phyloP scores from a whole-genome alignment of 1,140 invertebrate species.

The Orchesella cincta region DNA sequence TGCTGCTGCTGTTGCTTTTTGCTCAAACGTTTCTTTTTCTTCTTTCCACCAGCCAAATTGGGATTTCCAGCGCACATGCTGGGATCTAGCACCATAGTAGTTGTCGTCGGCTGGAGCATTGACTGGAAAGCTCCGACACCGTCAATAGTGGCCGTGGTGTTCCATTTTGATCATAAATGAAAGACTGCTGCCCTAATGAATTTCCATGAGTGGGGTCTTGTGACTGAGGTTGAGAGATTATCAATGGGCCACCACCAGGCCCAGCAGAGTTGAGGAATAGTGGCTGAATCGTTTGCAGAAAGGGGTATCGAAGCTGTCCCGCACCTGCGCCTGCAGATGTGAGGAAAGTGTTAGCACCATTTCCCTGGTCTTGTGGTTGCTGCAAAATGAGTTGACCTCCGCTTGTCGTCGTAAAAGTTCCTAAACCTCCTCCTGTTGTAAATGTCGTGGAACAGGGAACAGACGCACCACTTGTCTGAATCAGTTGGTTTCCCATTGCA shows the following conservation, averaged over 20 bases:
- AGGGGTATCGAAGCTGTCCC: conserved; percentile 36
- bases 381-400: conserved; percentile 28
- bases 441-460: background rate
- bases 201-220: conserved; percentile 29
- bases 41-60: conserved; percentile 40
- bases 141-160: conserved; percentile 1
- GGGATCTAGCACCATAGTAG: conserved; percentile 48
- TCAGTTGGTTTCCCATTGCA: background rate
- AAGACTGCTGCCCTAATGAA: conserved; percentile 27
- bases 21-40: conserved; percentile 49
- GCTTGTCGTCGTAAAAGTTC: background rate
- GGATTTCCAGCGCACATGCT: conserved; percentile 37
- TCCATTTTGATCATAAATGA: conserved; percentile 47
- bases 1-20: conserved; percentile 51
- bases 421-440: background rate
- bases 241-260: conserved; percentile 36
- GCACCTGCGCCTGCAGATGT: background rate
- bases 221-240: conserved; percentile 39
- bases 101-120: conserved; percentile 41
- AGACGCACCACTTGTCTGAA: conserved; percentile 1
- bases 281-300: conserved; percentile 50
- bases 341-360: conserved; percentile 37
- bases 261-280: conserved; percentile 47
- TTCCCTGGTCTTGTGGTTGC: conserved; percentile 11
- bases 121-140: conserved; percentile 32